A percentile compares a stretch with the other conserved stretches of the same genome.
phyloP scores from a whole-genome alignment of 1,140 invertebrate species.

The Orchestia grillus region DNA sequence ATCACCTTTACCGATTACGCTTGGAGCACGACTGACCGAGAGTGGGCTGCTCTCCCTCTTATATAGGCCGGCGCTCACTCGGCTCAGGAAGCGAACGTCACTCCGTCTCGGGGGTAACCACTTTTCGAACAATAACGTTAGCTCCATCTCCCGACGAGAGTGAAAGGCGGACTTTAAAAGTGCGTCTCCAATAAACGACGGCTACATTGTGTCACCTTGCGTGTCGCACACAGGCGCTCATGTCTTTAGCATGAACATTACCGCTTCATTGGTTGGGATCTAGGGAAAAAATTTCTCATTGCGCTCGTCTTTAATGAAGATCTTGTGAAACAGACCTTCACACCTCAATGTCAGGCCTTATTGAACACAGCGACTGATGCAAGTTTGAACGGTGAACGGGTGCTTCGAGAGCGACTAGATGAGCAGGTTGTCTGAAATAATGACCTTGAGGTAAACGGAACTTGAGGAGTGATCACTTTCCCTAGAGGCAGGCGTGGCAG shows the following conservation, averaged over 20 bases:
- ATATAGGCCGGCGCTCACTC: not conserved
- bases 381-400: not conserved
- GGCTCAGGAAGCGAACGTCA: not conserved
- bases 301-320: not conserved
- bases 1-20: not conserved
- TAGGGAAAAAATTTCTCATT: not conserved
- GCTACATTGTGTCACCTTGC: conserved; percentile 1
- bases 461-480: not conserved
- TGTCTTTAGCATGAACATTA: conserved; percentile 30
- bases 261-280: not conserved
- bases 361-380: not conserved
- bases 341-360: not conserved
- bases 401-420: not conserved
- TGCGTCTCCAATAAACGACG: not conserved
- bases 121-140: conserved; percentile 28
- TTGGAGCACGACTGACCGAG: not conserved
- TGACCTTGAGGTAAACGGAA: not conserved
- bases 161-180: conserved; percentile 44
- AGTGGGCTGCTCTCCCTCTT: conserved; percentile 1
- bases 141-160: conserved; percentile 28
- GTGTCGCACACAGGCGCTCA: not conserved
- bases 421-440: not conserved
- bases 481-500: not conserved
- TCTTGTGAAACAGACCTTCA: not conserved
- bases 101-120: not conserved